phyloP scores from a whole-genome alignment of 2,113 vertebrate species.

The Emydocephalus ijimae region DNA sequence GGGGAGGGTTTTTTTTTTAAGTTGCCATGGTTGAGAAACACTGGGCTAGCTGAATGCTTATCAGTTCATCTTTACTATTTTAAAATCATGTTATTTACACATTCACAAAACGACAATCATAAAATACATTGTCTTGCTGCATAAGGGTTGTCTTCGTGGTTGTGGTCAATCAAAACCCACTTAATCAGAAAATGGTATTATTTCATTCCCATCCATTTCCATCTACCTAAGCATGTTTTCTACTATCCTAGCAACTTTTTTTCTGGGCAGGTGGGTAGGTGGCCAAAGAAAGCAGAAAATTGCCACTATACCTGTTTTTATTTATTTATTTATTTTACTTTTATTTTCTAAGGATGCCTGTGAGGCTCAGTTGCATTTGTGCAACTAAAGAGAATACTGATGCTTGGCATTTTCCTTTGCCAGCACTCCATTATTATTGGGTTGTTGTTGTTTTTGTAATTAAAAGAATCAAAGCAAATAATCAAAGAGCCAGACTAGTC shows the following conservation, averaged over 20 bases:
- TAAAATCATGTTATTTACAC: background rate
- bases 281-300: background rate
- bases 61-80: background rate
- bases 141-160: background rate
- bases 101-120: background rate
- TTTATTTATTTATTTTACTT: background rate
- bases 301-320: background rate
- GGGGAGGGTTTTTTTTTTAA: background rate
- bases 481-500: background rate
- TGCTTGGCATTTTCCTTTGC: background rate
- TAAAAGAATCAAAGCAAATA: background rate
- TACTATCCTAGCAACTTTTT: background rate
- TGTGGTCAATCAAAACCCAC: background rate
- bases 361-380: background rate
- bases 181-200: background rate
- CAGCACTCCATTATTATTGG: background rate
- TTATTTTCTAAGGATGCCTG: background rate
- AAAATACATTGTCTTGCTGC: background rate
- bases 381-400: background rate
- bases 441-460: background rate
- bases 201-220: background rate
- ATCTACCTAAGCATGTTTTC: background rate
- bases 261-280: background rate
- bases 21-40: background rate
- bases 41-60: background rate